Evolutionary conservation across 2,797 vertebrate genomes (phyloP).

Genomic region (Gephyroberyx darwinii): DNA sequence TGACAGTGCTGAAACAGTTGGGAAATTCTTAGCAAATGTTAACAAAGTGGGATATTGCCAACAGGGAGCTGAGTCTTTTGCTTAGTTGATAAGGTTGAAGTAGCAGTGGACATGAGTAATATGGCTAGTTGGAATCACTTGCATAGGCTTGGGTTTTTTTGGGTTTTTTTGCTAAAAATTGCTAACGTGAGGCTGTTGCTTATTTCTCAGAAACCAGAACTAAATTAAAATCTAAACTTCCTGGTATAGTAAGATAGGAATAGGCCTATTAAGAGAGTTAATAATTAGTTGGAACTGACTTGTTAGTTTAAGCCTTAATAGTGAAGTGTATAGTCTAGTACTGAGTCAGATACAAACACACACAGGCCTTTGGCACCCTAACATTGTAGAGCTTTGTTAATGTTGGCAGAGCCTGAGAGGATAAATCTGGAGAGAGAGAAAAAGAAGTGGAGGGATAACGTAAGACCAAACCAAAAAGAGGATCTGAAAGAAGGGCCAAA

Average conservation of each 20-base stretch:
- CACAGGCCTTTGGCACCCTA: neutral
- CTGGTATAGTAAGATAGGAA: neutral
- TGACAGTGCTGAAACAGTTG: slow-evolving; percentile 26
- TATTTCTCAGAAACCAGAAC: too few species aligned
- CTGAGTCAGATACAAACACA: neutral
- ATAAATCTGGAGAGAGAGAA: slow-evolving; percentile 6
- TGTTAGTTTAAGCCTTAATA: too few species aligned
- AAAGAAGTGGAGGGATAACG: neutral
- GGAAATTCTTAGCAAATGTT: neutral
- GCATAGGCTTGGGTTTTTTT: too few species aligned
- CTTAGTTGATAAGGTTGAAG: slow-evolving; percentile 7
- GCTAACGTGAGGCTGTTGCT: neutral
- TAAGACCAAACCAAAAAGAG: neutral
- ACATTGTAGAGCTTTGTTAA: slow-evolving; percentile 20
- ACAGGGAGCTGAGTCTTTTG: slow-evolving; percentile 2
- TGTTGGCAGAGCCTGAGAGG: slow-evolving; percentile 5
- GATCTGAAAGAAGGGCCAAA: slow-evolving; percentile 1
- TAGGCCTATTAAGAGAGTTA: neutral
- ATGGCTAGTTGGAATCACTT: too few species aligned
- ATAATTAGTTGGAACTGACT: too few species aligned
- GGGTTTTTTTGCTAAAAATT: too few species aligned
- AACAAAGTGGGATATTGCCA: neutral
- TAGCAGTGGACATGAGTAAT: neutral
- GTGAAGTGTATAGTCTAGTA: neutral
- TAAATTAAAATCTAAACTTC: too few species aligned